phyloP scores from a whole-genome alignment of 2,888 invertebrate species.

The Caenorhabditis afra region DNA sequence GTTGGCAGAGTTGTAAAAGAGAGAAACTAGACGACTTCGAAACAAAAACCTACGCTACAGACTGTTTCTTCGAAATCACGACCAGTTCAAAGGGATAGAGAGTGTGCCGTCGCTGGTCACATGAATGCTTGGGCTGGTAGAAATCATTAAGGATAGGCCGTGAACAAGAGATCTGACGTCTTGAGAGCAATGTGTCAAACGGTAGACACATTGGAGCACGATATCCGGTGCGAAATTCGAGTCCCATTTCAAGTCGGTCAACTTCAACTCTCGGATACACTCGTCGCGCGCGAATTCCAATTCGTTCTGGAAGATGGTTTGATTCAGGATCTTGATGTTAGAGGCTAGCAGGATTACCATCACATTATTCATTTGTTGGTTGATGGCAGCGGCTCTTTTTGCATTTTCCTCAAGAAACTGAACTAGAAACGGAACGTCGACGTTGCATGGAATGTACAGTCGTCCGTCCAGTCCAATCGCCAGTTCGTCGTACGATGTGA shows the following conservation, averaged over 20 bases:
- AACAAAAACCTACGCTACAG: neutral
- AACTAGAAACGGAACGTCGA: constrained; percentile 71
- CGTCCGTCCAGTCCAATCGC: constrained; percentile 73
- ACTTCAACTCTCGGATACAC: constrained; percentile 59
- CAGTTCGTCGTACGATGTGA: constrained; percentile 75
- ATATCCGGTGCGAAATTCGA: constrained; percentile 49
- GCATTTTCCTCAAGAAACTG: constrained; percentile 71
- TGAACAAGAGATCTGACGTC: constrained; percentile 36
- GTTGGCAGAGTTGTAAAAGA: neutral
- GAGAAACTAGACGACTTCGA: neutral
- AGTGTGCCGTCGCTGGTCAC: constrained; percentile 73
- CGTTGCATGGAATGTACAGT: constrained; percentile 77
- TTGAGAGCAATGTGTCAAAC: constrained; percentile 48
- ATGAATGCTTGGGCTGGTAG: constrained; percentile 73
- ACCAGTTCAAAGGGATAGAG: constrained; percentile 75
- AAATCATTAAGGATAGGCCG: constrained; percentile 71
- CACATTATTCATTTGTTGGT: constrained; percentile 58
- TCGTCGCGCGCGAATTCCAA: constrained; percentile 48
- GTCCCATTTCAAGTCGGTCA: constrained; percentile 63
- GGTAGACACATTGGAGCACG: constrained; percentile 53
- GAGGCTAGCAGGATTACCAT: constrained; percentile 30
- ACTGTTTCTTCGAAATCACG: constrained; percentile 14
- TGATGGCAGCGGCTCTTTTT: constrained; percentile 49
- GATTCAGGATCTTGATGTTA: neutral
- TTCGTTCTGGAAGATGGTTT: constrained; percentile 50